Conservation (phyloP, 2,888 invertebrate genomes). For the Unio delphinus region DNA sequence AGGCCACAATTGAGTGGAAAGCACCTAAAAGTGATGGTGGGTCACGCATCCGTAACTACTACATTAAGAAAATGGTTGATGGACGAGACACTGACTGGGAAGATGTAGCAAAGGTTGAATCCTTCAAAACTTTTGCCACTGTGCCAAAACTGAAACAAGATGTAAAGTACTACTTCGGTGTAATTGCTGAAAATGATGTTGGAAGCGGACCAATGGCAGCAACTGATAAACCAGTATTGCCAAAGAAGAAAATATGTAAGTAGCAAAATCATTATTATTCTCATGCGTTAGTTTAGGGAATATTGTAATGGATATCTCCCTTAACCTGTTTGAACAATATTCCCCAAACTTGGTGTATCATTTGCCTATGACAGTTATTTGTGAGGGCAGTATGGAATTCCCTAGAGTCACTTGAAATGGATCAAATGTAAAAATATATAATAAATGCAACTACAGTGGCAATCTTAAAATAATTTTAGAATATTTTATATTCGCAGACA, state of each 20-base stretch:
- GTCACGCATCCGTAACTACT: slow-evolving; percentile 49
- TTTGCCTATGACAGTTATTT: no score
- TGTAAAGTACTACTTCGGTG: slow-evolving; percentile 88
- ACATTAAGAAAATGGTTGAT: slow-evolving; percentile 53
- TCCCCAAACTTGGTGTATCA: no score
- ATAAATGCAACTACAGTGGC: no score
- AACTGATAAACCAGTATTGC: slow-evolving; percentile 55
- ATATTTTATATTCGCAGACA: no score
- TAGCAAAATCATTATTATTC: neutral
- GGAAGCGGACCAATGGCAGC: slow-evolving; percentile 88
- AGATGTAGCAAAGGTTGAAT: slow-evolving; percentile 43
- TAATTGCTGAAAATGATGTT: slow-evolving; percentile 91
- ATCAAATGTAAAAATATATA: no score
- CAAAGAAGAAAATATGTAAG: slow-evolving; percentile 50
- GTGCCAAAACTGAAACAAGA: slow-evolving; percentile 79
- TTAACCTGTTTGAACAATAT: no score
- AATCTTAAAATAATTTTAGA: no score
- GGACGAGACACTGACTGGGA: slow-evolving; percentile 44
- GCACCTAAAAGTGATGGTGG: slow-evolving; percentile 67
- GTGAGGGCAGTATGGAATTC: no score
- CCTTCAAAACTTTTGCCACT: slow-evolving; percentile 38
- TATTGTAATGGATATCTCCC: no score
- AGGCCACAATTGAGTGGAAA: slow-evolving; percentile 61
- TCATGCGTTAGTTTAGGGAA: no score
- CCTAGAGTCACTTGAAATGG: no score